Conservation (phyloP, 2,113 vertebrate species). For the human (Homo sapiens) region GRCh38 chr3:12166501-12167000, state of each 20-base stretch:
- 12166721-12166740: not conserved
- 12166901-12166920: not conserved
- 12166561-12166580: not conserved
- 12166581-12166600: not conserved
- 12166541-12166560: not conserved
- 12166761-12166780: not conserved
- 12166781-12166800: not conserved
- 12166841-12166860: not conserved
- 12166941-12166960: not conserved
- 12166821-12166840: not conserved
- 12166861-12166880: constrained; percentile 6
- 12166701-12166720: not conserved
- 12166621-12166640: not conserved
- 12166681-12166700: not conserved
- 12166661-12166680: not conserved
- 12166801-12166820: not conserved
- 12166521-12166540: not conserved
- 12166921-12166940: not conserved
- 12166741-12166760: not conserved
- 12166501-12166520: not conserved
- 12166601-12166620: not conserved
- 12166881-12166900: constrained; percentile 15
- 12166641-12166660: not conserved
- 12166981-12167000: not conserved
- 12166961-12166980: not conserved